Percentiles rank a stretch among this genome's conserved stretches.
These are phyloP conservation scores for Caenorhabditis parvicauda DNA, from an alignment of 2,888 invertebrate species.

Conservation along the genomic window DNA sequence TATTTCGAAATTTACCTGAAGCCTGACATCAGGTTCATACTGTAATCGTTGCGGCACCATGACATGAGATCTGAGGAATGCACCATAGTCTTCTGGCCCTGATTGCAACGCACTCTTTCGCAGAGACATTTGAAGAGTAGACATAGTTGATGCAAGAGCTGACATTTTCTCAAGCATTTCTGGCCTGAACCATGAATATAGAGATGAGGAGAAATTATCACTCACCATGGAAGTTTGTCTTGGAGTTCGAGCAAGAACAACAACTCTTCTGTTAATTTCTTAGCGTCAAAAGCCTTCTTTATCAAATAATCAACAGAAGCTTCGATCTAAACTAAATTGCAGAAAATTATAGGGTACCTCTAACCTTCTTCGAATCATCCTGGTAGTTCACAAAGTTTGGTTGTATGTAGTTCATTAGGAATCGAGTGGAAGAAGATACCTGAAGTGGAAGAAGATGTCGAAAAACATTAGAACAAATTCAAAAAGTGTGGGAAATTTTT, in stretches of 20 bases:
- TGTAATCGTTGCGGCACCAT: constrained; percentile 50
- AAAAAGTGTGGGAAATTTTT: no score
- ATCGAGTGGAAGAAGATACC: no score
- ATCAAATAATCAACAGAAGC: constrained; percentile 28
- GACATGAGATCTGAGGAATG: constrained; percentile 43
- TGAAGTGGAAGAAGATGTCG: no score
- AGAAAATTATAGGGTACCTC: neutral
- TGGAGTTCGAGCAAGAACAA: constrained; percentile 39
- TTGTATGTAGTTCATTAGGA: neutral
- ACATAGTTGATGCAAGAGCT: constrained; percentile 41
- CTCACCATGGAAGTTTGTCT: constrained; percentile 41
- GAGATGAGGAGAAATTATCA: neutral
- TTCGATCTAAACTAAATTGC: constrained; percentile 4
- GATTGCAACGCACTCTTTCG: constrained; percentile 30
- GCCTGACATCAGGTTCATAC: constrained; percentile 39
- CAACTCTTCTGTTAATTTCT: constrained; percentile 39
- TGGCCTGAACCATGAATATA: constrained; percentile 23
- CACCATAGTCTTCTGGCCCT: constrained; percentile 43
- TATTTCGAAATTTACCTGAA: constrained; percentile 20
- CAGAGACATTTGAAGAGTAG: constrained; percentile 41
- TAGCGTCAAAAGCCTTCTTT: constrained; percentile 34
- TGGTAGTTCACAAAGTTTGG: constrained; percentile 22
- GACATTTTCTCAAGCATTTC: constrained; percentile 54
- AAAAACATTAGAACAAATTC: no score
- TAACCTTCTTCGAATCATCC: constrained; percentile 23